Base-by-base conservation (phyloP, 2,888 invertebrate species). In the Ditula angustiorana region DNA sequence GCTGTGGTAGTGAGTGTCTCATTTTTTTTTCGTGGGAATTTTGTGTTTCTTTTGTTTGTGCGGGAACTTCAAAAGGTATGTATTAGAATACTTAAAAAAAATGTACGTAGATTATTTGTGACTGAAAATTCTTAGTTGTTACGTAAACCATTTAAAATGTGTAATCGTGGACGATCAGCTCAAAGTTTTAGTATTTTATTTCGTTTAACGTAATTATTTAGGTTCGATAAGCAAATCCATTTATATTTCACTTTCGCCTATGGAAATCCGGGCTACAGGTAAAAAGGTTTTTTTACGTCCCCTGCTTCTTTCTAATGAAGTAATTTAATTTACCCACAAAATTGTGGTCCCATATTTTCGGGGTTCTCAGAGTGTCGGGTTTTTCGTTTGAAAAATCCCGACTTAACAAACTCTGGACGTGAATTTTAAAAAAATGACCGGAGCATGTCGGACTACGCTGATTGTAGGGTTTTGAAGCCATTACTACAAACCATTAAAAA, bases 281-380 rank as follows among this genome's bases (percentile, higher is more conserved):
- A 59, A 53, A 64, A 59, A 59, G 58, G 59, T 53, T 52, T 59
- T 61, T 56, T 53, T 46, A 59, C 64, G 46, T 35, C 41, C 35
- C 19, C 24, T 35, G 26, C 24, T 21, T 35, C 41, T 53, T 21
- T 35, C 41, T 53, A 64, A 64, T 64, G 64, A 59, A 53, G 64
- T 64, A 59, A 64, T 59, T 59, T 59, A 59, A 64, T 64, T 64
- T 46, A 53, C 58, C 50, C 59, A 13, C 56, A 59, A 64, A 56
- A 59, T 53, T 64, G 52, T 53, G 64, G 64, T 28, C 11, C 24
- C 33, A 46, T 19, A 33, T 24, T 47, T 28, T 24, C 49, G 28
- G 30, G 23, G 23, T 21, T 35, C 3, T 16, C 21, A 8, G 21
- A 46, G n/a, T 8, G 0, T 13, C 5, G 23, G 24, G 10, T 26